Percentiles rank a stretch among this genome's conserved stretches.
Conservation (phyloP, 2,113 vertebrate species). For the Terrapene triunguis region DNA sequence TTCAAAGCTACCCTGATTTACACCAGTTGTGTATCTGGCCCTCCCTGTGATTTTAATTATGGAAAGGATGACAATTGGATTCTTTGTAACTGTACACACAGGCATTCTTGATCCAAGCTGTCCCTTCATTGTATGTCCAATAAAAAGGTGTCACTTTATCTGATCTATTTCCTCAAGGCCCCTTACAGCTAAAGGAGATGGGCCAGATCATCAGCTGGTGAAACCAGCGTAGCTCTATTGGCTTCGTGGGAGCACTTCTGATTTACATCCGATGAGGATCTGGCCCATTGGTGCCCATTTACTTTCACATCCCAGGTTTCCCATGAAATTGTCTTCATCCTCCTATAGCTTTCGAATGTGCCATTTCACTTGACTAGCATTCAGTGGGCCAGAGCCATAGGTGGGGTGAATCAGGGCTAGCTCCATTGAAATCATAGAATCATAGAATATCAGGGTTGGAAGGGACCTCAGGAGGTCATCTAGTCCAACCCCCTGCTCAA, state of each 20-base stretch:
- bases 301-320: not conserved
- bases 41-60: not conserved
- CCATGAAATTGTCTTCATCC: not conserved
- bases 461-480: too few species aligned
- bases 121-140: accelerated
- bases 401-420: not conserved
- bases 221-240: not conserved
- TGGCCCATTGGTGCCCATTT: not conserved
- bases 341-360: accelerated
- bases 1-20: not conserved
- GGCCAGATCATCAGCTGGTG: not conserved
- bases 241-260: not conserved
- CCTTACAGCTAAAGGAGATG: not conserved
- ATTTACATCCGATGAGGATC: not conserved
- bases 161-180: not conserved
- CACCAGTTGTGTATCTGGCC: not conserved
- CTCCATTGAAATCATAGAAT: not conserved
- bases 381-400: not conserved
- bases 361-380: accelerated
- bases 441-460: too few species aligned
- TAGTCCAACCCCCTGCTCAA: too few species aligned
- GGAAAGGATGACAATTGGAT: not conserved
- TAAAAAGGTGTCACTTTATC: accelerated
- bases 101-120: not conserved
- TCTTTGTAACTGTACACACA: accelerated